These are phyloP conservation scores for Diplosoma virens DNA, from an alignment of 23 tunicate species.

Conservation along the genomic window DNA sequence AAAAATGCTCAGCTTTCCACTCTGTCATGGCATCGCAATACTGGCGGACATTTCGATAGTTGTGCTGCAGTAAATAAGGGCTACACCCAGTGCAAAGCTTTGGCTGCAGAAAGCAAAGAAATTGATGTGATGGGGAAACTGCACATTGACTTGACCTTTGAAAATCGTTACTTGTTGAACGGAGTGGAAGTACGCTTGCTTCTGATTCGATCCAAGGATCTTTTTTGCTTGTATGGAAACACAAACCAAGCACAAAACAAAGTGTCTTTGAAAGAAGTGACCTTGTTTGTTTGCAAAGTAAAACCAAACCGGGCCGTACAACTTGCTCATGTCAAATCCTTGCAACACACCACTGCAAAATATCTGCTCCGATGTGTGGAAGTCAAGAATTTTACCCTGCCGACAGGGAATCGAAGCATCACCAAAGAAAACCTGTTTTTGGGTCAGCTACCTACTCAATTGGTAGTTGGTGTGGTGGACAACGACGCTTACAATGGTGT, in stretches of 20 bases:
- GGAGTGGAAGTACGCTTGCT: conserved; percentile 13
- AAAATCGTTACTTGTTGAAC: conserved; percentile 26
- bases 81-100: conserved; percentile 5
- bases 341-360: conserved; percentile 3
- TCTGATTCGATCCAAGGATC: not conserved
- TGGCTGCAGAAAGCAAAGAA: conserved; percentile 8
- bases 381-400: conserved; percentile 8
- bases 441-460: conserved; percentile 37
- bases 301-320: conserved; percentile 5
- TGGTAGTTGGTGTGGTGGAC: conserved; percentile 35
- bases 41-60: conserved; percentile 6
- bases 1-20: not conserved
- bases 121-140: conserved; percentile 6
- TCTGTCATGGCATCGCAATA: not conserved
- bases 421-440: conserved; percentile 13
- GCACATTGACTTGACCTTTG: conserved; percentile 28
- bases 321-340: conserved; percentile 28
- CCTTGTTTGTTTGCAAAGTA: conserved; percentile 12
- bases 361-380: conserved; percentile 24
- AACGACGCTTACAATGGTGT: conserved; percentile 30
- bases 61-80: conserved; percentile 1
- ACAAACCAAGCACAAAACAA: not conserved
- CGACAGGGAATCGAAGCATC: conserved; percentile 13
- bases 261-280: not conserved
- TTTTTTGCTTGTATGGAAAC: not conserved